A percentile compares a stretch with the other conserved stretches of the same genome.
Evolutionary conservation across 2,797 vertebrate species (phyloP).

Genomic region (Hirundo rustica): DNA sequence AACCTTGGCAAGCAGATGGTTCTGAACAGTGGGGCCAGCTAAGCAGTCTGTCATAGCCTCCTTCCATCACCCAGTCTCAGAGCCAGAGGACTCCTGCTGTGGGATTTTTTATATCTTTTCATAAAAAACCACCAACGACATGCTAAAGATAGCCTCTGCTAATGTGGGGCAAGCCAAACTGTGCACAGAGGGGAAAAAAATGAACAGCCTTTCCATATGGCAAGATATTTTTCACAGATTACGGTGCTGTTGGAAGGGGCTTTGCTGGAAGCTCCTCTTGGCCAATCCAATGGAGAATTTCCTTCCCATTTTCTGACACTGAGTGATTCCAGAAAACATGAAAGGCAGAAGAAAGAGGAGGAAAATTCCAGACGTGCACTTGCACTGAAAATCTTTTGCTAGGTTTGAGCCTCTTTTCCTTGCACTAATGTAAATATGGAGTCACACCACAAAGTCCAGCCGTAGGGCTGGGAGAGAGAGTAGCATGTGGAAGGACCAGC

Average conservation of each 20-base stretch:
- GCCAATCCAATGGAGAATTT: neutral
- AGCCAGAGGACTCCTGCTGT: slow-evolving; percentile 49
- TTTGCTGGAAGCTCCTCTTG: neutral
- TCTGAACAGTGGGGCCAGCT: slow-evolving; percentile 2
- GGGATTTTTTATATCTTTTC: slow-evolving; percentile 48
- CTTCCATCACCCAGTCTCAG: slow-evolving; percentile 17
- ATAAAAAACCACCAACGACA: slow-evolving; percentile 4
- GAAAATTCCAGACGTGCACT: neutral
- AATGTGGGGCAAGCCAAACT: neutral
- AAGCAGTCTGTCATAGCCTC: slow-evolving; percentile 41
- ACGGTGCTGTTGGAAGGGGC: neutral
- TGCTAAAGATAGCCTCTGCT: slow-evolving; percentile 61
- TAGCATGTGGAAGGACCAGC: neutral
- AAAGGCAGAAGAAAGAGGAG: neutral
- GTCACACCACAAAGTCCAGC: neutral
- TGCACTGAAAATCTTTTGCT: neutral
- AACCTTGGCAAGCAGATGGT: slow-evolving; percentile 50
- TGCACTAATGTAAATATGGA: neutral
- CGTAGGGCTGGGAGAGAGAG: neutral
- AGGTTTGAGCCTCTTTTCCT: rapidly evolving
- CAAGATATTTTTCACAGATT: slow-evolving; percentile 22
- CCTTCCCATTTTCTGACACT: neutral
- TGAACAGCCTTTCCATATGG: slow-evolving; percentile 52
- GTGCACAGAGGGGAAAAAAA: slow-evolving; percentile 7
- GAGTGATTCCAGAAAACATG: neutral